Conservation (phyloP, 2,797 vertebrate species). For the Pelobates cultripes region DNA sequence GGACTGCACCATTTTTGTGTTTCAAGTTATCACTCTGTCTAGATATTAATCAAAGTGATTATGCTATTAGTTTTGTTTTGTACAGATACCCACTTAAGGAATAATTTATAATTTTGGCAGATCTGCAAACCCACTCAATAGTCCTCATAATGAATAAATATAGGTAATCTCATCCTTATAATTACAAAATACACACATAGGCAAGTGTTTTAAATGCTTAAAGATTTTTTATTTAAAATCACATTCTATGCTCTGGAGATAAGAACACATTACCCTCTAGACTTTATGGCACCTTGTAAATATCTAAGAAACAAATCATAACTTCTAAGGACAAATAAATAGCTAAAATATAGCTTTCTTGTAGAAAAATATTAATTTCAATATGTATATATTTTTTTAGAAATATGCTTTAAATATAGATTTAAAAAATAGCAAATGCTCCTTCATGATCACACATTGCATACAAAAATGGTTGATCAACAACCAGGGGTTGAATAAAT, state of each 20-base stretch:
- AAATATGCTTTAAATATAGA: constrained; percentile 6
- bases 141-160: too few relatives aligned
- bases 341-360: constrained; percentile 3
- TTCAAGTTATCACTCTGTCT: too few relatives aligned
- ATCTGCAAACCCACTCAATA: too few relatives aligned
- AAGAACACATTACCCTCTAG: constrained; percentile 17
- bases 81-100: too few relatives aligned
- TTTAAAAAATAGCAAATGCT: constrained; percentile 1
- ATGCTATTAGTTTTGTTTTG: too few relatives aligned
- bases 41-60: too few relatives aligned
- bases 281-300: constrained; percentile 7
- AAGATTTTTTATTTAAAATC: constrained; percentile 38
- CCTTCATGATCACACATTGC: constrained; percentile 18
- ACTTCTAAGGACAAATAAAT: constrained; percentile 39
- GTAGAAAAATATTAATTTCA: constrained; percentile 7
- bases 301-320: background rate
- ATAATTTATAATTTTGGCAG: too few relatives aligned
- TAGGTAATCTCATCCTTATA: too few relatives aligned
- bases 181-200: too few relatives aligned
- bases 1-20: too few relatives aligned
- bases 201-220: constrained; percentile 19
- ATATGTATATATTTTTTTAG: background rate
- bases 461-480: background rate
- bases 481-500: background rate
- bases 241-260: constrained; percentile 27